phyloP scores from a whole-genome alignment of 2,888 invertebrate genomes.

The Eumacrocentrus americanus region DNA sequence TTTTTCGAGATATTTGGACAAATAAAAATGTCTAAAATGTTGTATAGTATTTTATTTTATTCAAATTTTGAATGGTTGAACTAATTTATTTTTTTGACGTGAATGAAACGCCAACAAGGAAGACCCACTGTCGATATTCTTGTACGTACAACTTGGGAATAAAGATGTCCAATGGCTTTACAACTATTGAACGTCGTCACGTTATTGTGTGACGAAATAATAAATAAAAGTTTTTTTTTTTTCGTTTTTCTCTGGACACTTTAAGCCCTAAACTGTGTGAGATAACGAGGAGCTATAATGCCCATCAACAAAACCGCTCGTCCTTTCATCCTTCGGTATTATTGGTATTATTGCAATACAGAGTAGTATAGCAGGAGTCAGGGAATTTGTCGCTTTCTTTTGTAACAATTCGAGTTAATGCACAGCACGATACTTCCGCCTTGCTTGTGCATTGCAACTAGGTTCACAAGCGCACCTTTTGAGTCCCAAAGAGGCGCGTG shows the following conservation, averaged over 20 bases:
- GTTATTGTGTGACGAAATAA: neutral
- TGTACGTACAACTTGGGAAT: neutral
- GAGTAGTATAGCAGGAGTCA: no score
- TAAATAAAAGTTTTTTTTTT: neutral
- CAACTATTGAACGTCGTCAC: neutral
- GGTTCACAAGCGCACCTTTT: constrained; percentile 19
- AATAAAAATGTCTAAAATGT: no score
- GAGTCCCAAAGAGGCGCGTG: constrained; percentile 43
- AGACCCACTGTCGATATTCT: constrained; percentile 5
- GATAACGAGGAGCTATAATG: constrained; percentile 6
- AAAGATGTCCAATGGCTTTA: constrained; percentile 2
- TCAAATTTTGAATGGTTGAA: neutral
- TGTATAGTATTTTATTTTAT: no score
- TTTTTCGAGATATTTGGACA: no score
- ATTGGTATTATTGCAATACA: neutral
- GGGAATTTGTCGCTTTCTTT: constrained; percentile 25
- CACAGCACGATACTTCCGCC: constrained; percentile 56
- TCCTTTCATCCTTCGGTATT: constrained; percentile 12
- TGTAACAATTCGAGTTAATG: constrained; percentile 40
- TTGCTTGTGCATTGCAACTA: constrained; percentile 13
- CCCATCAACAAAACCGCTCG: no score
- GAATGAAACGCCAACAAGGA: neutral
- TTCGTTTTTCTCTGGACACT: constrained; percentile 11
- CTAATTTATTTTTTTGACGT: neutral
- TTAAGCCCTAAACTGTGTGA: neutral